A percentile compares a stretch with the other conserved stretches of the same genome.
phyloP scores from a whole-genome alignment of 2,888 invertebrate species.

The Laothoe populi region DNA sequence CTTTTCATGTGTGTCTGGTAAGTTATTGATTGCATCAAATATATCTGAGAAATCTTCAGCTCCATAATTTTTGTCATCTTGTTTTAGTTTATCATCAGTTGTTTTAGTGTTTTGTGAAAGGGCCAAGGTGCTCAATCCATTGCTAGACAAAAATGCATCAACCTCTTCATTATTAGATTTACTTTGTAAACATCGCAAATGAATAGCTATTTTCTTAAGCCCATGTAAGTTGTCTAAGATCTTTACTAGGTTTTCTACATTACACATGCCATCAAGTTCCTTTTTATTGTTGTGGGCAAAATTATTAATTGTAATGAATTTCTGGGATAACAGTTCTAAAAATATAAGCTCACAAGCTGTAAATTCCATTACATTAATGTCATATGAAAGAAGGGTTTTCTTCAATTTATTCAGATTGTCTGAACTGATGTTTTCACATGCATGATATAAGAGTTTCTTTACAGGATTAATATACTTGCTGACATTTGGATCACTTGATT shows the following conservation, averaged over 20 bases:
- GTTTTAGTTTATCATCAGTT: conserved; percentile 29
- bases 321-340: conserved; percentile 68
- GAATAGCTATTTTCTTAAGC: conserved; percentile 51
- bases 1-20: conserved; percentile 47
- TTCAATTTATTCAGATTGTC: conserved; percentile 62
- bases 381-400: conserved; percentile 59
- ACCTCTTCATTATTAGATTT: conserved; percentile 43
- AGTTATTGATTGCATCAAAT: conserved; percentile 50
- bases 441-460: conserved; percentile 67
- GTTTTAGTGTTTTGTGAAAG: neutral
- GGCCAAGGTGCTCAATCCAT: neutral
- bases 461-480: conserved; percentile 63
- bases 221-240: conserved; percentile 63
- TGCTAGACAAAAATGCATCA: conserved; percentile 27
- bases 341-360: conserved; percentile 68
- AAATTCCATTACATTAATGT: conserved; percentile 60
- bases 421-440: conserved; percentile 67
- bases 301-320: conserved; percentile 59
- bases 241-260: conserved; percentile 56
- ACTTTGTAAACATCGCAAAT: conserved; percentile 56
- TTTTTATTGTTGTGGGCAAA: conserved; percentile 42
- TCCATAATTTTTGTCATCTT: conserved; percentile 29
- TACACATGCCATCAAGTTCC: conserved; percentile 39
- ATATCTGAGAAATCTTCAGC: conserved; percentile 53
- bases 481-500: conserved; percentile 52